Conservation (phyloP, 1,140 invertebrate genomes). For the Drosophila eugracilis region DNA sequence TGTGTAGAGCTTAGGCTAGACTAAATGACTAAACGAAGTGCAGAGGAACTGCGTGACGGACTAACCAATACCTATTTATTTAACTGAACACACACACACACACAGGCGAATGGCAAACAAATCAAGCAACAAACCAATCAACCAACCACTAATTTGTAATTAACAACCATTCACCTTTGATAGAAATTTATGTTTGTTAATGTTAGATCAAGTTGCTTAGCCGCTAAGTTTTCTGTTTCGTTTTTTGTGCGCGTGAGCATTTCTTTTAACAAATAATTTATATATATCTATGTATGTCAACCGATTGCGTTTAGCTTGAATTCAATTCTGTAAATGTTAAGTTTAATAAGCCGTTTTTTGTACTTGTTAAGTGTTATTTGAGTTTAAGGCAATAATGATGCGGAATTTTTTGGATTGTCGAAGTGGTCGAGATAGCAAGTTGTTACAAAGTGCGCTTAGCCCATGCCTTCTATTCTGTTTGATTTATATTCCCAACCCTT, state of each 20-base stretch:
- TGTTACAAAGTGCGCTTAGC: constrained; percentile 50
- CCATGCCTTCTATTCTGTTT: constrained; percentile 24
- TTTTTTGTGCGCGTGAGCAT: constrained; percentile 62
- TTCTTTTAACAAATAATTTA: constrained; percentile 58
- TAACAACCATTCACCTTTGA: constrained; percentile 61
- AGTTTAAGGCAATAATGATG: constrained; percentile 56
- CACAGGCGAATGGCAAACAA: constrained; percentile 19
- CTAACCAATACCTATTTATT: constrained; percentile 75
- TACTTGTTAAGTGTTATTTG: constrained; percentile 81
- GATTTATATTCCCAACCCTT: too few species aligned
- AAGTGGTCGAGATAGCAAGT: constrained; percentile 8
- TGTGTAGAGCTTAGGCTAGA: constrained; percentile 74
- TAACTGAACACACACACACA: constrained; percentile 55
- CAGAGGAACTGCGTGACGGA: constrained; percentile 33
- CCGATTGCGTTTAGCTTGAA: constrained; percentile 66
- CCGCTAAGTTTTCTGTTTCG: constrained; percentile 39
- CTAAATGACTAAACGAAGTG: constrained; percentile 48
- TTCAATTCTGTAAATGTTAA: constrained; percentile 68
- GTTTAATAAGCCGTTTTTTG: constrained; percentile 59
- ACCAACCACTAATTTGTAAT: constrained; percentile 66
- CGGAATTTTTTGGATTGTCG: constrained; percentile 12
- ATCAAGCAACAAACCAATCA: constrained; percentile 30
- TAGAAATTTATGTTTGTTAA: constrained; percentile 53
- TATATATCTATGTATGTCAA: too few species aligned
- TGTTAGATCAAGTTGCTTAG: constrained; percentile 35